Conservation (phyloP, 2,113 vertebrate species). For the Telmatochromis sp. region DNA sequence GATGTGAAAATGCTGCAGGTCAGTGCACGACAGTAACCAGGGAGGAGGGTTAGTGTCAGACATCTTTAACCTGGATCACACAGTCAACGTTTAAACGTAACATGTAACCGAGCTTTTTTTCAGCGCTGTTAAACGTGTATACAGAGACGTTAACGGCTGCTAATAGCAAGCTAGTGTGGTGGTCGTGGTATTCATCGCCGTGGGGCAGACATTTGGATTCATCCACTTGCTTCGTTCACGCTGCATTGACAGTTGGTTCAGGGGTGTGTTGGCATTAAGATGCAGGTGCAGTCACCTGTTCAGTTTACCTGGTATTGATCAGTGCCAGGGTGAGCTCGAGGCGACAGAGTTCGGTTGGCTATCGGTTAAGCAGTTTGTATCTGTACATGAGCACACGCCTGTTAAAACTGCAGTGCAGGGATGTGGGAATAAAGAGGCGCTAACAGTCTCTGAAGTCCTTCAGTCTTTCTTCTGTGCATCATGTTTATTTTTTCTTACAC, state of each 20-base stretch:
- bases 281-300: not conserved
- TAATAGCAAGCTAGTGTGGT: not conserved
- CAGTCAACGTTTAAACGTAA: not conserved
- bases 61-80: not conserved
- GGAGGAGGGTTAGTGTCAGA: not conserved
- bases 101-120: not conserved
- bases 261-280: not conserved
- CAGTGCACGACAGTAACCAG: not conserved
- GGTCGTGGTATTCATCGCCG: fast-evolving
- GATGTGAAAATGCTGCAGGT: not conserved
- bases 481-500: not conserved
- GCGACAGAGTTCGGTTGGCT: not conserved
- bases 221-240: fast-evolving
- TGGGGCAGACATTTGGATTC: not conserved
- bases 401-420: not conserved
- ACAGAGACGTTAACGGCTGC: not conserved
- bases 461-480: not conserved
- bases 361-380: fast-evolving
- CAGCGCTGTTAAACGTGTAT: not conserved
- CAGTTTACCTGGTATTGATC: not conserved
- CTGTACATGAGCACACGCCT: fast-evolving
- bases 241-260: not conserved
- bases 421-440: not conserved
- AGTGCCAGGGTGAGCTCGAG: not conserved
- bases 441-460: not conserved